Evolutionary conservation across 2,113 vertebrate genomes (phyloP).

Genomic region (Oceanites oceanicus): DNA sequence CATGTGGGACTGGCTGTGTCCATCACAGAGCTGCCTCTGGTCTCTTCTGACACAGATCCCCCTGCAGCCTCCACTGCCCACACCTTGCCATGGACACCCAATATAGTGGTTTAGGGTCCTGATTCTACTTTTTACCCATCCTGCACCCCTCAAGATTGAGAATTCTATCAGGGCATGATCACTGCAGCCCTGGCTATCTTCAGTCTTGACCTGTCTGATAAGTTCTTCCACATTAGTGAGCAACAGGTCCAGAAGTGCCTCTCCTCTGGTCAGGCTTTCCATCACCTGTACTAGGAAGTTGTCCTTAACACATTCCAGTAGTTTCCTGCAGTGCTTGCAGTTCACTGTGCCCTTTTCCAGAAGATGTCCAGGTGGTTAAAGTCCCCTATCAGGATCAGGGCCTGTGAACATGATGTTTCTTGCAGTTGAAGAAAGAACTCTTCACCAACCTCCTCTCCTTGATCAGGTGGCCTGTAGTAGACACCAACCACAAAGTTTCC

Average conservation of each 20-base stretch:
- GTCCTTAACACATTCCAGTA: not conserved
- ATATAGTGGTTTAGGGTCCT: too few species aligned
- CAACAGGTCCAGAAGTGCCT: not conserved
- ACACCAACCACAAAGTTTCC: not conserved
- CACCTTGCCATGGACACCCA: not conserved
- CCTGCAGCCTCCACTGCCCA: not conserved
- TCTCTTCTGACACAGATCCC: not conserved
- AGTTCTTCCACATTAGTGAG: not conserved
- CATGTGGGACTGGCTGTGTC: not conserved
- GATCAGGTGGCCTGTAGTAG: not conserved
- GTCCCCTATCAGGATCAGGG: not conserved
- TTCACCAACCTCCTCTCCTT: not conserved
- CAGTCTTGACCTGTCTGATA: not conserved
- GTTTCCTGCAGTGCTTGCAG: not conserved
- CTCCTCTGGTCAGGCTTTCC: not conserved
- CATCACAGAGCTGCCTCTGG: not conserved
- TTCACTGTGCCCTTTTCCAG: not conserved
- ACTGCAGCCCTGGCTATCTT: not conserved
- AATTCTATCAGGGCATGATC: not conserved
- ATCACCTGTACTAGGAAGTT: not conserved
- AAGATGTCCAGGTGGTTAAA: not conserved
- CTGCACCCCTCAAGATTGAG: not conserved
- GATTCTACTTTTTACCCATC: too few species aligned
- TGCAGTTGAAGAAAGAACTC: not conserved
- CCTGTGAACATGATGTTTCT: not conserved